Conservation (phyloP, 2,797 vertebrate species). For the Danio kyathit region DNA sequence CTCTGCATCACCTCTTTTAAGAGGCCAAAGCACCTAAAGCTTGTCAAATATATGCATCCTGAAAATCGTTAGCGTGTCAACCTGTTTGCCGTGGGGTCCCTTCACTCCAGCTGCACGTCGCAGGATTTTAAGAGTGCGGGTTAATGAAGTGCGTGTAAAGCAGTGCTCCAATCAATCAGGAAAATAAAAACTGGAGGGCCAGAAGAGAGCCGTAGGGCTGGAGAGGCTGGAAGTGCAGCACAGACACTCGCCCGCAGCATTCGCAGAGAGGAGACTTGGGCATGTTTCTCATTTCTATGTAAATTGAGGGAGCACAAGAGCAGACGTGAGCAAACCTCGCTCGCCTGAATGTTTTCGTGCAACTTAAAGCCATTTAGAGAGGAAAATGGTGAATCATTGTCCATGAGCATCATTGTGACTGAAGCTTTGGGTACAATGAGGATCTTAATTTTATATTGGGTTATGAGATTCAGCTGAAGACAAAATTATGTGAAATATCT, state of each 20-base stretch:
- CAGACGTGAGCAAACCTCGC: not conserved
- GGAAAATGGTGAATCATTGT: constrained; percentile 3
- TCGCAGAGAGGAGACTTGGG: constrained; percentile 70
- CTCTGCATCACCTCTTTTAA: not conserved
- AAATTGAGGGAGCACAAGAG: constrained; percentile 64
- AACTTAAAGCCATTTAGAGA: not conserved
- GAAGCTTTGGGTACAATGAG: no score
- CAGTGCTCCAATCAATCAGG: constrained; percentile 14
- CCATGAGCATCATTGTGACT: not conserved
- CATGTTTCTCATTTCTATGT: constrained; percentile 84
- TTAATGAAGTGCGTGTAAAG: constrained; percentile 44
- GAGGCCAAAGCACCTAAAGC: not conserved
- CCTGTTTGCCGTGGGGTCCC: not conserved
- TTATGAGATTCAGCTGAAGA: no score
- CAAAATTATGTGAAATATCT: no score
- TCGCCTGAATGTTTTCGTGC: constrained; percentile 3
- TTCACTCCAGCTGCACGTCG: not conserved
- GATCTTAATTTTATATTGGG: no score
- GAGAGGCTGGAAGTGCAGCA: constrained; percentile 58
- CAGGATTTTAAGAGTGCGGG: not conserved
- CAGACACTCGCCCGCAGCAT: constrained; percentile 44
- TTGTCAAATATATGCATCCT: no score
- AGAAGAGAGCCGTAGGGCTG: constrained; percentile 17
- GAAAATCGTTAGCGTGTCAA: not conserved
- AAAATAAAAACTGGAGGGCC: constrained; percentile 33